phyloP scores from a whole-genome alignment of 2,888 invertebrate species.

The Ceraclea dissimilis region DNA sequence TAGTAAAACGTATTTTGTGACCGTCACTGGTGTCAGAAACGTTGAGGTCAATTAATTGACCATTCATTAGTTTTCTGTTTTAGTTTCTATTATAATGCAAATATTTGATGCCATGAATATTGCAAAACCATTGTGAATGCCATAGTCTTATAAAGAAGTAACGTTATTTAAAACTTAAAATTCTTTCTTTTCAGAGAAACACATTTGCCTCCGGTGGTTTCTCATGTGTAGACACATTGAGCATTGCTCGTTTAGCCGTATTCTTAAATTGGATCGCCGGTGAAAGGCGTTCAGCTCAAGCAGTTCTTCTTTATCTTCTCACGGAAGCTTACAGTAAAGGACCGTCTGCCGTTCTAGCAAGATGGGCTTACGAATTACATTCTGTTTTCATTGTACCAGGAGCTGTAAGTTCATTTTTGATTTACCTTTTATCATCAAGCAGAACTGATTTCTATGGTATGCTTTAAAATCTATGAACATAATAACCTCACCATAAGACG shows the following conservation, averaged over 20 bases:
- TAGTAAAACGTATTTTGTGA: too few species aligned
- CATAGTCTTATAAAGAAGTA: too few species aligned
- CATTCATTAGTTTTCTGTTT: too few species aligned
- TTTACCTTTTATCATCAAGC: not conserved
- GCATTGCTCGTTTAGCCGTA: slow-evolving; percentile 77
- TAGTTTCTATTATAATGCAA: too few species aligned
- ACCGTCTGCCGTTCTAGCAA: slow-evolving; percentile 81
- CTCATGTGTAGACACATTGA: slow-evolving; percentile 71
- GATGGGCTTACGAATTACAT: slow-evolving; percentile 99
- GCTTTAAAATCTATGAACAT: too few species aligned
- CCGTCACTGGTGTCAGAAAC: too few species aligned
- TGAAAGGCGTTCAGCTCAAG: slow-evolving; percentile 40
- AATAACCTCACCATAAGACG: too few species aligned
- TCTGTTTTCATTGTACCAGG: slow-evolving; percentile 90
- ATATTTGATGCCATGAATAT: too few species aligned
- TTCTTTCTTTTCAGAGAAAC: slow-evolving; percentile 57
- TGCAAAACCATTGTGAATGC: too few species aligned
- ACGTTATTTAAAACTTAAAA: too few species aligned
- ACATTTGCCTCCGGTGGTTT: slow-evolving; percentile 85
- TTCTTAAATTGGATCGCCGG: slow-evolving; percentile 68
- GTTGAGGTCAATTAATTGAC: too few species aligned
- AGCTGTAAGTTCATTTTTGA: slow-evolving; percentile 49
- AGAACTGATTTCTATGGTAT: too few species aligned
- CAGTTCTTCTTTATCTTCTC: slow-evolving; percentile 72
- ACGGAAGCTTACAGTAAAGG: slow-evolving; percentile 86